Base-by-base conservation (phyloP, 1,140 invertebrate species). In the Zaprionus ghesquierei region DNA sequence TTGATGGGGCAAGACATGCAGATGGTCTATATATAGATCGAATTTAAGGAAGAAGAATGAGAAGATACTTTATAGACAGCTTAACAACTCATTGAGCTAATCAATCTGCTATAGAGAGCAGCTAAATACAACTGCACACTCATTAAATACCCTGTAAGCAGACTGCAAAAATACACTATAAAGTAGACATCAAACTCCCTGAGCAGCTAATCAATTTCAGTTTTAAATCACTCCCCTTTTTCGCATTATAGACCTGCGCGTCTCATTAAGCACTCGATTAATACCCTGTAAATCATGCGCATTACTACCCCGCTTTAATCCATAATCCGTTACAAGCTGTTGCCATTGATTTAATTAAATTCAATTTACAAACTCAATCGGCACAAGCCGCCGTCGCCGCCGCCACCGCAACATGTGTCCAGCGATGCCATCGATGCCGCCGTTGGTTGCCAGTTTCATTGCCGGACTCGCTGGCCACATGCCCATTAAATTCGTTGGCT, bases 401-500 rank as follows among this genome's bases (percentile, higher is more conserved):
- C 13, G 29, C 29, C 31, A 41, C 54, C 54, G 63, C 69, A 72
- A 72, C 69, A 68, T 72, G 69, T 72, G 63, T 55, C 69, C 41
- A 29, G 22, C 49, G 35, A 41, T 20, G 18, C 56, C 33, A 49
- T 51, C 60, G 29, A 62, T 62, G 12, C n/a, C 56, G 15, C 15
- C 33, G 25, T 33, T 55, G 27, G 54, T 5, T 15, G 35, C n/a
- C n/a, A n/a, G n/a, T 33, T 33, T 33, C 31, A 33, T 41, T 41
- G 13, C 23, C 27, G 27, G 27, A 51, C 15, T 15, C 5, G n/a
- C 61, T 44, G 69, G 62, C 69, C 53, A 33, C 54, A 73, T 46
- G 78, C 60, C 69, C 81, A 81, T 85, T 78, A 85, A 78, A 85
- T 81, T 87, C 54, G 77, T 44, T 61, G 59, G 51, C 63, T 27